Percentiles rank a stretch among this genome's conserved stretches.
Conservation (phyloP, 2,888 invertebrate species). For the Catonia carolina region DNA sequence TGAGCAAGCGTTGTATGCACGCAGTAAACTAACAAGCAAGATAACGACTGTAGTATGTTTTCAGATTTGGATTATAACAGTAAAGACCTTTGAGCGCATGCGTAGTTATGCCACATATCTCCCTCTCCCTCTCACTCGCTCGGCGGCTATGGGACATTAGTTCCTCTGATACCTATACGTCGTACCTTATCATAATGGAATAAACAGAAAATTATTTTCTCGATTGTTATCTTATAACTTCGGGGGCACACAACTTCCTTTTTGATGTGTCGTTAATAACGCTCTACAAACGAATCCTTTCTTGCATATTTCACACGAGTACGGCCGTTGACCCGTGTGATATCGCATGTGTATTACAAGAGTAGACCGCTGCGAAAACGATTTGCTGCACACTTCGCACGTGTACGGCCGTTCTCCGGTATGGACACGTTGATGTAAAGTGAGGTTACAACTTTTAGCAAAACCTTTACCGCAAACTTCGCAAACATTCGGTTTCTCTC, state of each 20-base stretch:
- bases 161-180: too few relatives aligned
- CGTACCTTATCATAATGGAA: too few relatives aligned
- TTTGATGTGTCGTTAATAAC: constrained; percentile 42
- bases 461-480: constrained; percentile 47
- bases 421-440: constrained; percentile 45
- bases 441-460: constrained; percentile 44
- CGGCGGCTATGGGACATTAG: too few relatives aligned
- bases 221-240: too few relatives aligned
- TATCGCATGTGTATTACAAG: constrained; percentile 48
- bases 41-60: too few relatives aligned
- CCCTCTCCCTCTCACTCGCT: too few relatives aligned
- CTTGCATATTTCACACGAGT: constrained; percentile 44
- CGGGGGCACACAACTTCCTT: constrained; percentile 21
- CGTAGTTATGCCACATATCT: too few relatives aligned
- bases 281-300: constrained; percentile 45
- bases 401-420: constrained; percentile 48
- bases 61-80: too few relatives aligned
- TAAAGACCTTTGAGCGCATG: too few relatives aligned
- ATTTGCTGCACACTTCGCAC: constrained; percentile 46
- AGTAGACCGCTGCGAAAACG: constrained; percentile 49
- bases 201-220: too few relatives aligned
- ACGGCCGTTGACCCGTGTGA: constrained; percentile 46
- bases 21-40: too few relatives aligned
- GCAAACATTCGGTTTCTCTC: constrained; percentile 50
- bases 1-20: too few relatives aligned